A percentile compares a stretch with the other conserved stretches of the same genome.
Conservation (phyloP, 2,113 vertebrate species). For the Zosterops borbonicus region DNA sequence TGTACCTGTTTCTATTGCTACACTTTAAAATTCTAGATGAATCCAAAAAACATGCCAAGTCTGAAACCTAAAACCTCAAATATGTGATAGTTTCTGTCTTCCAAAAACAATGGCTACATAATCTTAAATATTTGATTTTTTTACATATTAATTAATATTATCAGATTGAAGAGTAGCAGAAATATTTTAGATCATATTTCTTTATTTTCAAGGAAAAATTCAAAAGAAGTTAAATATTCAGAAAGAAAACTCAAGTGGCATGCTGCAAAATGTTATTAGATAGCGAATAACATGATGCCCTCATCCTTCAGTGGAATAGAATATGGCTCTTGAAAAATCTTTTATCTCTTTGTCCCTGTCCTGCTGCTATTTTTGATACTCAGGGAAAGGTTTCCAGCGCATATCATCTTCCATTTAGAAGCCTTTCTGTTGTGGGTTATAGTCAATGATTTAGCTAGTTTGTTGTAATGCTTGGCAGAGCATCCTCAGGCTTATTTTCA, state of each 20-base stretch:
- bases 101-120: background rate
- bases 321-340: background rate
- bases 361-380: constrained; percentile 50
- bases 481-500: constrained; percentile 74
- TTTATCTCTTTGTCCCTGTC: constrained; percentile 14
- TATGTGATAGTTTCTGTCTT: background rate
- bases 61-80: background rate
- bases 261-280: background rate
- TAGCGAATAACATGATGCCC: background rate
- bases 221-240: background rate
- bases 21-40: background rate
- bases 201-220: constrained; percentile 6
- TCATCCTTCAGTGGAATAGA: background rate
- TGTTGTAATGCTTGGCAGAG: constrained; percentile 65
- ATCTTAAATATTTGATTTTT: background rate
- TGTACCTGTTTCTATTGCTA: background rate
- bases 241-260: background rate
- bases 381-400: constrained; percentile 52
- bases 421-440: constrained; percentile 66
- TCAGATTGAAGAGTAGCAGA: background rate
- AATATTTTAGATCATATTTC: background rate
- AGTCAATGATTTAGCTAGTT: constrained; percentile 71
- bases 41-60: accelerated
- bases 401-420: constrained; percentile 69
- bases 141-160: background rate